Evolutionary conservation across 2,888 invertebrate species (phyloP).

Genomic region (Trilocha varians): DNA sequence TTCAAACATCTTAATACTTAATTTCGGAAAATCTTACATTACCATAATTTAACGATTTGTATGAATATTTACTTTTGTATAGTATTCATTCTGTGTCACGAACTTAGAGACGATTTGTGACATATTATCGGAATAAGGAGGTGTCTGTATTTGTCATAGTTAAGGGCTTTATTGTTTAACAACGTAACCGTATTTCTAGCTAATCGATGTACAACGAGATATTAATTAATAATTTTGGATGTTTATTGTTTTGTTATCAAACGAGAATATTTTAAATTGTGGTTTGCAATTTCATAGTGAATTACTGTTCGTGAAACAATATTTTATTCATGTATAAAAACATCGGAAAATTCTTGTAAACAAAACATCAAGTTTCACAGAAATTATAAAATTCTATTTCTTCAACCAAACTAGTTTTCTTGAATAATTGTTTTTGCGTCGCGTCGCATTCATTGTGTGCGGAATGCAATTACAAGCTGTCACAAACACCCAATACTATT

Average conservation of each 20-base stretch:
- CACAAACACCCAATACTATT: constrained; percentile 53
- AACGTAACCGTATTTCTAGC: constrained; percentile 36
- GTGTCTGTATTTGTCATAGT: constrained; percentile 40
- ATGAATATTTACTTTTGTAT: too few species aligned
- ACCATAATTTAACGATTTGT: too few species aligned
- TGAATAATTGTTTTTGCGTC: background rate
- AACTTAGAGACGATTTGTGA: constrained; percentile 72
- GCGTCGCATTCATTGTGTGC: background rate
- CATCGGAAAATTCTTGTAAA: background rate
- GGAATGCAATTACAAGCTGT: constrained; percentile 52
- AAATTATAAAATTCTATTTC: too few species aligned
- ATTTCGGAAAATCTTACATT: too few species aligned
- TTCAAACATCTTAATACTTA: too few species aligned
- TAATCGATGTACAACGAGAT: constrained; percentile 33
- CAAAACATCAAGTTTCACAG: background rate
- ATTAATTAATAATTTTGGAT: background rate
- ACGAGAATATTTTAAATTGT: background rate
- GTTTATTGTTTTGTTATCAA: background rate
- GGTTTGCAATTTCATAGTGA: background rate
- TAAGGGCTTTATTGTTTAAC: constrained; percentile 57
- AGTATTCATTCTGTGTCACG: too few species aligned
- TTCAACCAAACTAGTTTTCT: background rate
- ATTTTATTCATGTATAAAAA: too few species aligned
- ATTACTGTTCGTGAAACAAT: background rate
- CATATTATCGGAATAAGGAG: constrained; percentile 64